Base-by-base conservation (phyloP, 1,140 invertebrate genomes). In the Calosoma granatense region DNA sequence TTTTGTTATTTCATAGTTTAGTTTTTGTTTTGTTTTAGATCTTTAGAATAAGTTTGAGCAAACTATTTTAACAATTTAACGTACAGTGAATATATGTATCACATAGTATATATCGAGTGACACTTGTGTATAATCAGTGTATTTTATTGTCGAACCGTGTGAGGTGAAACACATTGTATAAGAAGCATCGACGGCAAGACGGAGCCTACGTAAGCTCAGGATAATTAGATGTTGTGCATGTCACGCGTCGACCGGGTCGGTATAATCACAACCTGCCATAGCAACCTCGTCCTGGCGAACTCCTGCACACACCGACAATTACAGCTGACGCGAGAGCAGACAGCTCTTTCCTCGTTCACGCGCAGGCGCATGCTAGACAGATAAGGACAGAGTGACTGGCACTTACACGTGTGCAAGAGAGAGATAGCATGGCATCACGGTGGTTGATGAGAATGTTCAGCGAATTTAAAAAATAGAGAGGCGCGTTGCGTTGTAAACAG, bases 171-270 rank as follows among this genome's bases (percentile, higher is more conserved):
- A n/a, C n/a, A n/a, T n/a, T n/a, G n/a, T n/a, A n/a, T n/a, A n/a
- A n/a, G n/a, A n/a, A n/a, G n/a, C n/a, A n/a, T 9, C 26, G 26
- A 36, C 6, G n/a, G 26, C 26, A 36, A 47, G 52, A 59, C 55
- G 53, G 54, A 51, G 57, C 9, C 41, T 47, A 47, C 41, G 41
- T 12, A 47, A 6, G 9, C 17, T 9, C 41, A 47, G 41, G 15
- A 56, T 63, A 63, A 63, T 63, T 63, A 63, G 59, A 59, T 39
- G 55, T 57, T 63, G 57, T 39, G 59, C 58, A 55, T 62, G 58
- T 62, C 61, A 62, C 61, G 61, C 59, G 60, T 56, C 54, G 41
- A 47, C 9, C 17, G 3, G 41, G 41, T 17, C 17, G 41, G 41
- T 47, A 47, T 47, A 47, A 47, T 47, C 41, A 47, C 41, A 47